These are phyloP conservation scores for Anagyrus pseudococci DNA, from an alignment of 2,888 invertebrate genomes.

Conservation along the genomic window DNA sequence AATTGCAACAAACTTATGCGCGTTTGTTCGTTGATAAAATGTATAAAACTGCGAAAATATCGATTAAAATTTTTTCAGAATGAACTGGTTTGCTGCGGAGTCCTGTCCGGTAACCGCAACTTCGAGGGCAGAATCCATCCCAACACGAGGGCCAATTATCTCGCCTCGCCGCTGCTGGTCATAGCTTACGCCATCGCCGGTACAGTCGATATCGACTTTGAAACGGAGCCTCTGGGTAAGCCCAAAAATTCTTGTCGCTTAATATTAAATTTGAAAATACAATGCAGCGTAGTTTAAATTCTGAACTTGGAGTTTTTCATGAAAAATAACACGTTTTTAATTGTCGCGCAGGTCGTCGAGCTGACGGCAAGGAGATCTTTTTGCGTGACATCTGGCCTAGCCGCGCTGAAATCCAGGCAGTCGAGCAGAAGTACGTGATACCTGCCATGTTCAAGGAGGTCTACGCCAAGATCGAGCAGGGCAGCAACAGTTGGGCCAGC, in stretches of 20 bases:
- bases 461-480: conserved; percentile 83
- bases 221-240: conserved; percentile 83
- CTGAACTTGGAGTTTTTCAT: background rate
- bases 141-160: conserved; percentile 94
- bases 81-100: conserved; percentile 93
- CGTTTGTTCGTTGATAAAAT: background rate
- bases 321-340: background rate
- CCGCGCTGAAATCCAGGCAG: conserved; percentile 84
- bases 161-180: conserved; percentile 96
- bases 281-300: background rate
- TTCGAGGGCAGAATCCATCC: conserved; percentile 99
- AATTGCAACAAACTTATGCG: too few species aligned
- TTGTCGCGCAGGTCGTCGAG: conserved; percentile 44
- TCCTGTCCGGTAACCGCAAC: conserved; percentile 96
- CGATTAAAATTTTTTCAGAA: conserved; percentile 66
- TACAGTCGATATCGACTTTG: conserved; percentile 93
- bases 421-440: conserved; percentile 88
- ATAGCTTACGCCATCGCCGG: conserved; percentile 98
- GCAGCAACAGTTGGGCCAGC: conserved; percentile 85
- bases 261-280: background rate
- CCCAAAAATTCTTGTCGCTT: background rate
- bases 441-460: conserved; percentile 96
- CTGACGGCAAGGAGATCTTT: conserved; percentile 79
- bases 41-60: background rate
- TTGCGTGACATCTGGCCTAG: conserved; percentile 96